Percentiles rank a stretch among this genome's conserved stretches.
phyloP scores from a whole-genome alignment of 1,140 invertebrate genomes.

The Drosophila sechellia region DNA sequence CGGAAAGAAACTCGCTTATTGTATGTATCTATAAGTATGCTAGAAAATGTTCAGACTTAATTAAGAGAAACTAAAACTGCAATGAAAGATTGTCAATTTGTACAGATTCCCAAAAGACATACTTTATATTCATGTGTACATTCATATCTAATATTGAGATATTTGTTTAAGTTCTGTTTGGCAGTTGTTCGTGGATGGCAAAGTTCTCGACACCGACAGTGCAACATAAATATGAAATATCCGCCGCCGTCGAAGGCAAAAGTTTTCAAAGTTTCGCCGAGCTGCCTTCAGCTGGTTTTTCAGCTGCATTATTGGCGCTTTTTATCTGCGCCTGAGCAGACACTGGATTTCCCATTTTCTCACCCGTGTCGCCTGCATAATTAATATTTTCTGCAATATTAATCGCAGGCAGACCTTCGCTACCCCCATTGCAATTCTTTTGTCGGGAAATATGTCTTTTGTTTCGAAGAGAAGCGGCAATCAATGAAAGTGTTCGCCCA shows the following conservation, averaged over 20 bases:
- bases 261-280: slow-evolving; percentile 30
- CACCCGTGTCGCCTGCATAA: slow-evolving; percentile 50
- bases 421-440: slow-evolving; percentile 48
- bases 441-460: slow-evolving; percentile 59
- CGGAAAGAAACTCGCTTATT: background rate
- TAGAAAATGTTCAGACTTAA: background rate
- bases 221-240: slow-evolving; percentile 43
- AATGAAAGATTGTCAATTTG: no score
- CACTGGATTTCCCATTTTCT: slow-evolving; percentile 20
- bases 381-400: slow-evolving; percentile 58
- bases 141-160: background rate
- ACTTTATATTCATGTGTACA: no score
- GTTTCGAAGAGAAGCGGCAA: slow-evolving; percentile 41
- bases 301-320: slow-evolving; percentile 26
- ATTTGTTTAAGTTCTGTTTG: background rate
- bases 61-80: no score
- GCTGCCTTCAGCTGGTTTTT: slow-evolving; percentile 17
- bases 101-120: no score
- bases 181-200: slow-evolving; percentile 20
- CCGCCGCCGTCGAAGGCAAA: slow-evolving; percentile 20
- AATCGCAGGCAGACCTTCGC: slow-evolving; percentile 5
- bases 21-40: background rate
- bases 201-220: slow-evolving; percentile 37
- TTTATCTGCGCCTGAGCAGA: slow-evolving; percentile 36
- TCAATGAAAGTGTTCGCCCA: slow-evolving; percentile 40